Evolutionary conservation across 2,888 invertebrate genomes (phyloP).

Genomic region (Pseudanteris insignis): DNA sequence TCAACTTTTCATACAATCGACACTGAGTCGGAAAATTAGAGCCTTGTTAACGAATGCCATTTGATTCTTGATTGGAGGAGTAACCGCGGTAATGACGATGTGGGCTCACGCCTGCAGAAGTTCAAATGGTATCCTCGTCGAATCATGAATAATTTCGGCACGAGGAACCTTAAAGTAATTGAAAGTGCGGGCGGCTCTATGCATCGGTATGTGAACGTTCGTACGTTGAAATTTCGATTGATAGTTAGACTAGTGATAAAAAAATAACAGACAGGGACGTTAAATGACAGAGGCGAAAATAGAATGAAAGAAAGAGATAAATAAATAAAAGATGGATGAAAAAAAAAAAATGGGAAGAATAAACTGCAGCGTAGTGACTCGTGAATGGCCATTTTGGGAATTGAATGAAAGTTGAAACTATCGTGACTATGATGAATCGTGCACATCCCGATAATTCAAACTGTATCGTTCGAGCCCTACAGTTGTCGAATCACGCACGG

Average conservation of each 20-base stretch:
- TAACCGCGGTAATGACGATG: slow-evolving; percentile 46
- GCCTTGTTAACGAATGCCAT: slow-evolving; percentile 44
- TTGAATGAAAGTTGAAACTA: slow-evolving; percentile 10
- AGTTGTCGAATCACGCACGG: slow-evolving; percentile 10
- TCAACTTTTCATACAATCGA: slow-evolving; percentile 16
- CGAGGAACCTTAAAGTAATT: too few relatives aligned
- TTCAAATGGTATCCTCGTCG: too few relatives aligned
- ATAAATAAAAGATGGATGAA: not conserved
- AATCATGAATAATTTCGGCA: too few relatives aligned
- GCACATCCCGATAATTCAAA: slow-evolving; percentile 27
- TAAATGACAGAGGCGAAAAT: too few relatives aligned
- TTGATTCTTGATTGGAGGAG: slow-evolving; percentile 38
- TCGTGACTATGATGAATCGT: slow-evolving; percentile 27
- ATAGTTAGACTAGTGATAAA: too few relatives aligned
- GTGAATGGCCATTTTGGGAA: slow-evolving; percentile 28
- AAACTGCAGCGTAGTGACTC: slow-evolving; percentile 7
- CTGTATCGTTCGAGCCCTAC: slow-evolving; percentile 8
- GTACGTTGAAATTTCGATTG: too few relatives aligned
- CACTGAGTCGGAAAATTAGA: slow-evolving; percentile 45
- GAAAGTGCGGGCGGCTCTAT: too few relatives aligned
- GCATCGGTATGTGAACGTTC: slow-evolving; percentile 17
- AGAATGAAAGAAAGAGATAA: not conserved
- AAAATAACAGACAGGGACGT: not conserved
- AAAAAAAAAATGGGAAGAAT: slow-evolving; percentile 1
- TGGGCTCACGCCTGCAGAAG: slow-evolving; percentile 38